phyloP scores from a whole-genome alignment of 2,113 vertebrate species.

The Clarias batrachus region DNA sequence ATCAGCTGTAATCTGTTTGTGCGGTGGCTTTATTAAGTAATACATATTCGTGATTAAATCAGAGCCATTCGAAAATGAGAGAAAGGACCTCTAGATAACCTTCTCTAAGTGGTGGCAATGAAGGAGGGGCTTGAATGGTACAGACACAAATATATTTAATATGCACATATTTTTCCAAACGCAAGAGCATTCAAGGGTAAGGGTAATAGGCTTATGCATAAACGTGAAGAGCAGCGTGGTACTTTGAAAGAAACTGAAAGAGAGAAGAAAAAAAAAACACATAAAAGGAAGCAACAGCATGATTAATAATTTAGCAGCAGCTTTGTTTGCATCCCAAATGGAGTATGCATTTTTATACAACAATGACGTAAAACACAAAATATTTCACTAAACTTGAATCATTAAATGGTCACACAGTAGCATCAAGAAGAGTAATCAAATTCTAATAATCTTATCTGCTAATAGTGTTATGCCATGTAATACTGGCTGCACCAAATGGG shows the following conservation, averaged over 20 bases:
- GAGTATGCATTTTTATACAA: not conserved
- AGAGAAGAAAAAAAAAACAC: not conserved
- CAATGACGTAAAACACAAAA: not conserved
- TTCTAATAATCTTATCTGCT: not conserved
- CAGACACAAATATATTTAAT: slow-evolving; percentile 31
- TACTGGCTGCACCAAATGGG: not conserved
- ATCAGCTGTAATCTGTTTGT: slow-evolving; percentile 43
- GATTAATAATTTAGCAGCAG: not conserved
- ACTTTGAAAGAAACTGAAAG: slow-evolving; percentile 3
- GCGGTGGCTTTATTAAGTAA: slow-evolving; percentile 44
- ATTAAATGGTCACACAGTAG: not conserved
- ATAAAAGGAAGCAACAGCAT: not conserved
- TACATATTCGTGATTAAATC: slow-evolving; percentile 46
- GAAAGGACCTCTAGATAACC: slow-evolving; percentile 46
- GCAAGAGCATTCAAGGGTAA: slow-evolving; percentile 35
- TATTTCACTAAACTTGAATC: not conserved
- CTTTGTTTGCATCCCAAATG: not conserved
- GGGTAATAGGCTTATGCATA: slow-evolving; percentile 37
- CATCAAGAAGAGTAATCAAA: not conserved
- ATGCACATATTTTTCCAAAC: slow-evolving; percentile 30
- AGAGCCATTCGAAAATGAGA: slow-evolving; percentile 41
- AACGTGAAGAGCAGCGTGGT: slow-evolving; percentile 3
- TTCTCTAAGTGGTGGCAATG: slow-evolving; percentile 26
- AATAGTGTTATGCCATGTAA: not conserved
- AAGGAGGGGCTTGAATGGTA: slow-evolving; percentile 17